Conservation (phyloP, 2,797 vertebrate genomes). For the Pipistrellus nathusii region DNA sequence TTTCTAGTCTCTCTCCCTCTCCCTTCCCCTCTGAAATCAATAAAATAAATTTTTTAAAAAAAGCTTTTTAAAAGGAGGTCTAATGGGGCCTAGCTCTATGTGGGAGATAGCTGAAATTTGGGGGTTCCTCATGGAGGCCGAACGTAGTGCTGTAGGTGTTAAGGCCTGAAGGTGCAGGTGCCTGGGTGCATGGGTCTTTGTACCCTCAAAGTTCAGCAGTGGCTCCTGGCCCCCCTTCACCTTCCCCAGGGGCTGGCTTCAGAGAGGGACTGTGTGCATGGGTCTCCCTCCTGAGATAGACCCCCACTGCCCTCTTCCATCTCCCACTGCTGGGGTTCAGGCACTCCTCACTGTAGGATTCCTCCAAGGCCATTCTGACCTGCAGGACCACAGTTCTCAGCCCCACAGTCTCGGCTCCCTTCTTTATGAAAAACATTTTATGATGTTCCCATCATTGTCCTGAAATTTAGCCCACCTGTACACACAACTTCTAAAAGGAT, state of each 20-base stretch:
- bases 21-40: too few relatives aligned
- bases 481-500: background rate
- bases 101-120: background rate
- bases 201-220: background rate
- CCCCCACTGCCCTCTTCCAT: background rate
- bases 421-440: background rate
- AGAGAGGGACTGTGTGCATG: background rate
- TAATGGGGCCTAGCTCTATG: background rate
- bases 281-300: background rate
- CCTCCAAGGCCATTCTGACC: background rate
- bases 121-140: background rate
- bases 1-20: too few relatives aligned
- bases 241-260: background rate
- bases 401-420: background rate
- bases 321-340: background rate
- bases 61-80: background rate
- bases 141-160: background rate
- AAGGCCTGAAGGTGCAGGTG: background rate
- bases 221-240: background rate
- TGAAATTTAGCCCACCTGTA: background rate
- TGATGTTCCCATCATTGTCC: background rate
- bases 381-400: background rate
- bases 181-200: too few relatives aligned
- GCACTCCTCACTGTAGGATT: background rate
- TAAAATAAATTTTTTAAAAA: too few relatives aligned